Evolutionary conservation across 2,113 vertebrate species (phyloP).

Genomic region (Rhinogobius similis): DNA sequence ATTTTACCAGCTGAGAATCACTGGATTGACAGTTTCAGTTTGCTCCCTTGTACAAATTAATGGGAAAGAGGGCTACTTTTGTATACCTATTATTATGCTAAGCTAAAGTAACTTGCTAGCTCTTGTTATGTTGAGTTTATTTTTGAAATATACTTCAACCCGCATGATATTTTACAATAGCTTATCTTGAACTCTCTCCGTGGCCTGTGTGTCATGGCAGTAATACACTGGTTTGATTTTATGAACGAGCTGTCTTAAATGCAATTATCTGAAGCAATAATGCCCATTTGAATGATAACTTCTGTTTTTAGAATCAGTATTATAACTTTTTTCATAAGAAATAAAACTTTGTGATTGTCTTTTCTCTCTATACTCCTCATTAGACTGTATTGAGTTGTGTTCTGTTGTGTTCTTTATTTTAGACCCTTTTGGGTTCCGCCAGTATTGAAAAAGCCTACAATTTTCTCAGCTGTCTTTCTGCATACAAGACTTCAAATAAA

Average conservation of each 20-base stretch:
- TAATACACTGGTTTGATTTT: constrained; percentile 40
- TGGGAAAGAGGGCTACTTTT: constrained; percentile 10
- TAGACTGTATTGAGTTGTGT: not conserved
- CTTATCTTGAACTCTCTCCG: constrained; percentile 36
- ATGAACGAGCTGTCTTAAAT: constrained; percentile 69
- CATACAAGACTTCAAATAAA: constrained; percentile 48
- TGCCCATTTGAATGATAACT: constrained; percentile 59
- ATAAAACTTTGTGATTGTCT: constrained; percentile 16
- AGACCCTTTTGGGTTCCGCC: not conserved
- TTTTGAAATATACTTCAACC: not conserved
- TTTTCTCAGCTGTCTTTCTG: constrained; percentile 18
- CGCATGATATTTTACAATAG: constrained; percentile 3
- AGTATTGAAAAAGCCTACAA: constrained; percentile 13
- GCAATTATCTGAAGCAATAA: constrained; percentile 81
- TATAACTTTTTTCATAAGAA: constrained; percentile 28
- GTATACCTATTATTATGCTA: not conserved
- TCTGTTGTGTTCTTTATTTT: not conserved
- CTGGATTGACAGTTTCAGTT: not conserved
- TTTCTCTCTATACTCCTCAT: constrained; percentile 24
- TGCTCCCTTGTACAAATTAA: not conserved
- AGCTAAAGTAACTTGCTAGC: constrained; percentile 4
- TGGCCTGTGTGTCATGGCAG: constrained; percentile 35
- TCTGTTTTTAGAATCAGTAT: constrained; percentile 32
- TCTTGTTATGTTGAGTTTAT: not conserved
- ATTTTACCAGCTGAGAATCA: not conserved